These are phyloP conservation scores for Leptura quadrifasciata DNA, from an alignment of 2,888 invertebrate species.

Conservation along the genomic window DNA sequence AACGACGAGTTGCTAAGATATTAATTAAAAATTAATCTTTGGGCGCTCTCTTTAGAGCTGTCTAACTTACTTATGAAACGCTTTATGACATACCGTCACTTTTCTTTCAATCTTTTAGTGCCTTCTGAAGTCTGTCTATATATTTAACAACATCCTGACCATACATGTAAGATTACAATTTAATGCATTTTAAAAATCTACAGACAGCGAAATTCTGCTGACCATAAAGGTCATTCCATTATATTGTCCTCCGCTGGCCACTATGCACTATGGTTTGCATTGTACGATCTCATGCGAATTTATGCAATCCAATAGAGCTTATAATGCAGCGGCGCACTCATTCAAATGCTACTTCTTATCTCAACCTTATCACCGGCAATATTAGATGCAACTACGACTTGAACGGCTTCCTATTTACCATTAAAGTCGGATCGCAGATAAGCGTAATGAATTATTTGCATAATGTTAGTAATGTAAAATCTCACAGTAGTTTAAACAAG, in stretches of 20 bases:
- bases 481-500: slow-evolving; percentile 1
- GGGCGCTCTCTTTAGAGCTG: no score
- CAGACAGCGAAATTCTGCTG: neutral
- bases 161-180: no score
- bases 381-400: slow-evolving; percentile 42
- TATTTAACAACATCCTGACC: no score
- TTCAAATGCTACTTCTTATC: slow-evolving; percentile 21
- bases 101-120: no score
- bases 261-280: neutral
- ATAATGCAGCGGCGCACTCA: neutral
- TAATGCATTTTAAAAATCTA: no score
- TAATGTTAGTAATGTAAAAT: slow-evolving; percentile 30
- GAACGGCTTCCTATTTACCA: slow-evolving; percentile 38
- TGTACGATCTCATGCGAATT: neutral
- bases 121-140: no score
- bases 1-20: no score
- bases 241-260: neutral
- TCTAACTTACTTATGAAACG: no score
- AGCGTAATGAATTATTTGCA: slow-evolving; percentile 38
- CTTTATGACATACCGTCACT: no score
- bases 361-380: slow-evolving; percentile 28
- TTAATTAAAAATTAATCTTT: no score
- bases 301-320: slow-evolving; percentile 11
- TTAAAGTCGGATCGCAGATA: slow-evolving; percentile 37
- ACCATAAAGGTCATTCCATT: neutral